Evolutionary conservation across 1,140 invertebrate species (phyloP).

Genomic region (Microvelia longipes): DNA sequence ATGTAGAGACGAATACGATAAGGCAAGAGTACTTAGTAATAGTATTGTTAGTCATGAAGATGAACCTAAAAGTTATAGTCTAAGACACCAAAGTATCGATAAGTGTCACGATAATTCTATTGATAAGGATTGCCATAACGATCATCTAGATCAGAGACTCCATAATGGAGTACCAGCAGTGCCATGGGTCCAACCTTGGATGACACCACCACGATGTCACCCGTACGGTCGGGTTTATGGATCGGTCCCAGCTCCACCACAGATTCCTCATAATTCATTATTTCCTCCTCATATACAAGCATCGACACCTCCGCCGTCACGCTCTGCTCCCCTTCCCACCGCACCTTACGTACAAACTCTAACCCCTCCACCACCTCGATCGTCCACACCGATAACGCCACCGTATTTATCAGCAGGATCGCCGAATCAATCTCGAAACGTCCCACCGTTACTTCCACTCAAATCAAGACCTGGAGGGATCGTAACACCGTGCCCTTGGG

Average conservation of each 20-base stretch:
- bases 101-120: constrained; percentile 4
- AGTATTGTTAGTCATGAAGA: not conserved
- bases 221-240: not conserved
- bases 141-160: not conserved
- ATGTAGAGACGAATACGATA: constrained; percentile 26
- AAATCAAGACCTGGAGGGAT: constrained; percentile 12
- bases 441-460: constrained; percentile 6
- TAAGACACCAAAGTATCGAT: not conserved
- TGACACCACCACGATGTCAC: not conserved
- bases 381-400: not conserved
- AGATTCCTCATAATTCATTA: not conserved
- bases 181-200: not conserved
- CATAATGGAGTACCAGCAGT: not conserved
- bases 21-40: constrained; percentile 7
- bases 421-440: constrained; percentile 1
- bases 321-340: not conserved
- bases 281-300: not conserved
- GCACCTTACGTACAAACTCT: not conserved
- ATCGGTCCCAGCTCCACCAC: not conserved
- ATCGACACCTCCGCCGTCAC: not conserved
- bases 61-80: not conserved
- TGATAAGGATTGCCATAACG: not conserved
- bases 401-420: not conserved
- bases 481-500: constrained; percentile 22
- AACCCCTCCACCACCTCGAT: not conserved